Evolutionary conservation across 2,888 invertebrate species (phyloP).

Genomic region (Acleris laterana): DNA sequence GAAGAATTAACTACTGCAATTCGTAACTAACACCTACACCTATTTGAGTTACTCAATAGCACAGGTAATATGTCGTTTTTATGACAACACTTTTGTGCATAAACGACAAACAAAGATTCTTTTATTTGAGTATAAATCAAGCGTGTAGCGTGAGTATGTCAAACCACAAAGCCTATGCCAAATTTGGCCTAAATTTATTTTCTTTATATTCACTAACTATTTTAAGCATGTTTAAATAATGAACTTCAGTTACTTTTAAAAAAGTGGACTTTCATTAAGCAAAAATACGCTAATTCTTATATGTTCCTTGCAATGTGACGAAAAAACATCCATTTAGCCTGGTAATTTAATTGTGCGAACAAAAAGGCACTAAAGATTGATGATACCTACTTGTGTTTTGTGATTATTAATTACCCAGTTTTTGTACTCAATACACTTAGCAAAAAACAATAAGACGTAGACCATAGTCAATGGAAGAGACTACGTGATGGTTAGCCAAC

Average conservation of each 20-base stretch:
- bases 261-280: too few species aligned
- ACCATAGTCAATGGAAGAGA: slow-evolving; percentile 22
- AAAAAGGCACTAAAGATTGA: slow-evolving; percentile 15
- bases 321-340: too few species aligned
- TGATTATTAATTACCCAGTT: slow-evolving; percentile 34
- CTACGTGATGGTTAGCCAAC: background rate
- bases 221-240: too few species aligned
- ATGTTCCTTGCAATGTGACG: too few species aligned
- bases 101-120: slow-evolving; percentile 49
- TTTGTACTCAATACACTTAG: slow-evolving; percentile 14
- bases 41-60: slow-evolving; percentile 56
- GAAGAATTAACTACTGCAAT: slow-evolving; percentile 68
- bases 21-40: slow-evolving; percentile 56
- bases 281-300: too few species aligned
- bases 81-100: slow-evolving; percentile 56
- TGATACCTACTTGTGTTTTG: slow-evolving; percentile 14
- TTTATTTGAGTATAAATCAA: slow-evolving; percentile 49
- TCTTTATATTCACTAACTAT: background rate
- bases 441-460: slow-evolving; percentile 17
- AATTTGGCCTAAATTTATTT: slow-evolving; percentile 16
- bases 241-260: too few species aligned
- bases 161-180: slow-evolving; percentile 18
- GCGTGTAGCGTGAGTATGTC: slow-evolving; percentile 54
- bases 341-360: background rate
- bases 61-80: slow-evolving; percentile 51